Percentiles rank a stretch among this genome's conserved stretches.
Conservation (phyloP, 2,797 vertebrate genomes). For the Hippocampus kuda region DNA sequence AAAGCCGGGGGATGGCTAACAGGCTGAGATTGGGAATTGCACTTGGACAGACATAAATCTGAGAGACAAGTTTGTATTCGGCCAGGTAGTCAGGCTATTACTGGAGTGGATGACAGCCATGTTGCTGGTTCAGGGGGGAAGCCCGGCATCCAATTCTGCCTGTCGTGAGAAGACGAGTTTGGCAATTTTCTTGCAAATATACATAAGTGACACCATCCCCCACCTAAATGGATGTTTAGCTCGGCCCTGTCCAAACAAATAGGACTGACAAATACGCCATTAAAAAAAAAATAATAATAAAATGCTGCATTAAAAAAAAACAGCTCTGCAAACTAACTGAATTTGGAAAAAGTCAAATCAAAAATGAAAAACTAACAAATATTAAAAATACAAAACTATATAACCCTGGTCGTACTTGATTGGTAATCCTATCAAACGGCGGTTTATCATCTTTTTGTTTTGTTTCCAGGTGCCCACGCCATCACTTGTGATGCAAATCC, state of each 20-base stretch:
- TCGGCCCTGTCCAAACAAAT: neutral
- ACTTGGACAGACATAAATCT: slow-evolving; percentile 61
- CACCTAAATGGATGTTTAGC: slow-evolving; percentile 13
- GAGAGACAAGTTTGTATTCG: slow-evolving; percentile 54
- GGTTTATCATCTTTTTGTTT: neutral
- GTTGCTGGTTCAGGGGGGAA: slow-evolving; percentile 27
- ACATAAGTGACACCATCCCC: slow-evolving; percentile 23
- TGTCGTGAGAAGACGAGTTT: slow-evolving; percentile 21
- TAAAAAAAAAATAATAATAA: neutral
- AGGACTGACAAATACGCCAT: neutral
- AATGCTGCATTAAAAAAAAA: too few species aligned
- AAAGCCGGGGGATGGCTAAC: slow-evolving; percentile 58
- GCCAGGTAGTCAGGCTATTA: slow-evolving; percentile 44
- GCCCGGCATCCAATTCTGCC: slow-evolving; percentile 43
- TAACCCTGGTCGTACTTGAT: neutral
- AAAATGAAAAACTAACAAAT: too few species aligned
- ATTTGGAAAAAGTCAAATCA: too few species aligned
- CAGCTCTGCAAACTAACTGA: too few species aligned
- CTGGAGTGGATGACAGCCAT: slow-evolving; percentile 49
- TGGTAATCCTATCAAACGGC: neutral
- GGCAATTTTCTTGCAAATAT: slow-evolving; percentile 33
- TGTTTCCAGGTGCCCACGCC: neutral
- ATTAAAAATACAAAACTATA: too few species aligned
- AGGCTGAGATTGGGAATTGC: slow-evolving; percentile 56
- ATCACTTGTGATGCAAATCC: neutral